Conservation (phyloP, 2,797 vertebrate species). For the Chelonia mydas region DNA sequence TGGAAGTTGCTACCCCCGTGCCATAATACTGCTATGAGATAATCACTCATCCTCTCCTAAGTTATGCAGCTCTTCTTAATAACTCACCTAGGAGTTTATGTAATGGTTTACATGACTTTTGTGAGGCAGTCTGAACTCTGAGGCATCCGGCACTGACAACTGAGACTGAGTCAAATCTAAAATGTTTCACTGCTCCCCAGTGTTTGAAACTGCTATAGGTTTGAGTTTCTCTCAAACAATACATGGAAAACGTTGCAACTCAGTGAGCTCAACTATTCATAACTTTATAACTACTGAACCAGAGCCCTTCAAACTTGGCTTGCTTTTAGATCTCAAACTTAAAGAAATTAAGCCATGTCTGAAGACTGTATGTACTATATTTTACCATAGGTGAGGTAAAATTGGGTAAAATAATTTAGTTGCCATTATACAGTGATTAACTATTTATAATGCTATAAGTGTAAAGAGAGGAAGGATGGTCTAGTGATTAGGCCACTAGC, state of each 20-base stretch:
- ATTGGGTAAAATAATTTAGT: not conserved
- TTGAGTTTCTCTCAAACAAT: not conserved
- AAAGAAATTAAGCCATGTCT: not conserved
- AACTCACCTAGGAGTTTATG: slow-evolving; percentile 62
- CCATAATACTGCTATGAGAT: slow-evolving; percentile 39
- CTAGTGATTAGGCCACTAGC: not conserved
- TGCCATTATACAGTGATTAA: not conserved
- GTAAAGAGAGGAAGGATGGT: not conserved
- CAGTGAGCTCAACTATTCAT: not conserved
- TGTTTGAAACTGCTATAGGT: not conserved
- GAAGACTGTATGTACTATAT: not conserved
- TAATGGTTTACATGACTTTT: slow-evolving; percentile 68
- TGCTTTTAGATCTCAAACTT: not conserved
- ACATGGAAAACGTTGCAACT: slow-evolving; percentile 37
- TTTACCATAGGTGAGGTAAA: not conserved
- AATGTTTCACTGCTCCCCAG: slow-evolving; percentile 36
- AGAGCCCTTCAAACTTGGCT: not conserved
- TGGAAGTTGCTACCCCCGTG: slow-evolving; percentile 31
- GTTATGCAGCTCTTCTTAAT: slow-evolving; percentile 66
- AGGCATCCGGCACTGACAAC: slow-evolving; percentile 51
- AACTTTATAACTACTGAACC: not conserved
- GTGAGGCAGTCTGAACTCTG: slow-evolving; percentile 58
- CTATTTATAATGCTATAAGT: not conserved
- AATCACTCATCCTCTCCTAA: slow-evolving; percentile 63
- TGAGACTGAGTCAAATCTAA: slow-evolving; percentile 62